phyloP scores from a whole-genome alignment of 2,888 invertebrate genomes.

The Flexamia atlantica region DNA sequence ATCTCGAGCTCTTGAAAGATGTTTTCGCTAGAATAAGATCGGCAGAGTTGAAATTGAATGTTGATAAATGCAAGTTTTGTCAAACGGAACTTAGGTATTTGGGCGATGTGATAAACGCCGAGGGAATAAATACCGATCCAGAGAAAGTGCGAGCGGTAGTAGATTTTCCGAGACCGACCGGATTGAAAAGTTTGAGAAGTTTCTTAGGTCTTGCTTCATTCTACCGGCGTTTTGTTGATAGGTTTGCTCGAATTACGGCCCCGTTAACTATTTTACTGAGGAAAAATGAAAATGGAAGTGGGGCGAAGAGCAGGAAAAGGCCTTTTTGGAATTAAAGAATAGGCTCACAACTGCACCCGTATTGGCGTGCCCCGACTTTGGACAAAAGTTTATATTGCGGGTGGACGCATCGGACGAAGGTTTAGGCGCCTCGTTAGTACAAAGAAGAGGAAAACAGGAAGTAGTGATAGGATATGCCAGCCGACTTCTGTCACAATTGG shows the following conservation, averaged over 20 bases:
- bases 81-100: constrained; percentile 67
- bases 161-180: constrained; percentile 27
- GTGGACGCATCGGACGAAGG: constrained; percentile 66
- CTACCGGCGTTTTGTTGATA: constrained; percentile 37
- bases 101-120: constrained; percentile 69
- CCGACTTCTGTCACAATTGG: constrained; percentile 64
- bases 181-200: constrained; percentile 20
- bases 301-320: constrained; percentile 15
- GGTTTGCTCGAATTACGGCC: constrained; percentile 23
- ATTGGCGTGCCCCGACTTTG: constrained; percentile 66
- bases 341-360: constrained; percentile 62
- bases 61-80: constrained; percentile 68
- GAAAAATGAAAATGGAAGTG: constrained; percentile 35
- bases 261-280: constrained; percentile 37
- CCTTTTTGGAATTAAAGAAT: constrained; percentile 20
- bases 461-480: constrained; percentile 69
- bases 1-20: constrained; percentile 64
- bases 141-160: constrained; percentile 23
- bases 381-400: constrained; percentile 61
- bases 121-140: constrained; percentile 66
- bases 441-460: constrained; percentile 65
- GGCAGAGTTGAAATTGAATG: constrained; percentile 68
- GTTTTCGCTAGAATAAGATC: constrained; percentile 65
- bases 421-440: constrained; percentile 66
- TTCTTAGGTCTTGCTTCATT: constrained; percentile 48